Base-by-base conservation (phyloP, 37 sponge, comb jelly and placozoan genomes). In the Ianthella basta region DNA sequence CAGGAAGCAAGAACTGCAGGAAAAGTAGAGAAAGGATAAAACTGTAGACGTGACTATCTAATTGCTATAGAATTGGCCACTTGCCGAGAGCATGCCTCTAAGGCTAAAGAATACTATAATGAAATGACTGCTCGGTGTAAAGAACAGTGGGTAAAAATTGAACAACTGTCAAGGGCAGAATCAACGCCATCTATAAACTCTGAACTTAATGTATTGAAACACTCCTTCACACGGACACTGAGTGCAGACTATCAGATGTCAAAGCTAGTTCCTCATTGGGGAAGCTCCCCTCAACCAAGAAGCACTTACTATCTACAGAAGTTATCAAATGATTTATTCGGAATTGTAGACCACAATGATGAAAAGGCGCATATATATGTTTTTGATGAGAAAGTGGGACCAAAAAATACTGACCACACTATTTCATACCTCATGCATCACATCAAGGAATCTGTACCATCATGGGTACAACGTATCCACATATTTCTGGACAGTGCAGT, bases 371-470 rank as follows among this genome's bases (percentile, higher is more conserved):
- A 16, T 15, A 27, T 66, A 25, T 66, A 25, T n/a, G 15, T 66
- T 14, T 66, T 66, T 66, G 29, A n/a, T 66, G 84, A 69, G 40
- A 10, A 29, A n/a, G 4, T 72, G 23, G 60, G 85, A 33, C 85
- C 85, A 34, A 84, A 84, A 67, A 84, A 84, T 56, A 84, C 75
- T 1, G 85, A 86, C 59, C 86, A 86, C 32, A 86, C 86, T 16
- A 16, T 86, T 3, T 86, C 86, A 37, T 85, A 77, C 86, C 78
- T 85, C 27, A 14, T 34, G 6, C 24, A 77, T 24, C 77, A 21
- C 54, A 74, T 85, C 32, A 85, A 67, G 24, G 54, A 70, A 15
- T 39, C 53, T 0, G 25, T 72, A 25, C 74, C 73, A 14, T 27
- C n/a, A 18, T 85, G 86, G 86, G 54, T 77, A 14, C 20, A 32